Conservation (phyloP, 2,113 vertebrate species). For the Riparia riparia region DNA sequence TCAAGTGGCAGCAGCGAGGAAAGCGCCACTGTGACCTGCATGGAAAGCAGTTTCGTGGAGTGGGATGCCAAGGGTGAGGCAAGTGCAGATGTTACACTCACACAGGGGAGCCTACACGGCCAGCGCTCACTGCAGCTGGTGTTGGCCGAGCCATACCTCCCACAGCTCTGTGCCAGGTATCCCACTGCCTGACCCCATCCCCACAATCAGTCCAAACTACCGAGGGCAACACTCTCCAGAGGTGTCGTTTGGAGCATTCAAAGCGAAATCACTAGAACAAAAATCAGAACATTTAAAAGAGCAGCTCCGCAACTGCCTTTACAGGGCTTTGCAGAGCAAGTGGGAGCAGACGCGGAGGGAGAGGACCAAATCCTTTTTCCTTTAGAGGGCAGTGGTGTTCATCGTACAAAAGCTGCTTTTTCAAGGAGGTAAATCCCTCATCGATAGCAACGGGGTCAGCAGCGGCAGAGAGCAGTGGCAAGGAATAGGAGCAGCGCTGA, state of each 20-base stretch:
- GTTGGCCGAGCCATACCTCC: not conserved
- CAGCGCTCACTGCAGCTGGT: not conserved
- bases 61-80: not conserved
- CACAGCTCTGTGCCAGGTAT: not conserved
- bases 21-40: fast-evolving
- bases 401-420: not conserved
- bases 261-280: not conserved
- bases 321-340: not conserved
- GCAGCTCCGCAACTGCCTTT: not conserved
- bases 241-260: not conserved
- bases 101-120: fast-evolving
- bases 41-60: fast-evolving
- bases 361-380: not conserved
- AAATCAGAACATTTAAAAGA: not conserved
- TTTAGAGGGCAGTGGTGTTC: constrained; percentile 52
- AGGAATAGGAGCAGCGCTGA: not conserved
- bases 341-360: not conserved
- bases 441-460: fast-evolving
- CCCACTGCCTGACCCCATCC: not conserved
- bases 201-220: fast-evolving
- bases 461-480: not conserved
- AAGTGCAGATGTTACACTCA: not conserved
- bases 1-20: not conserved
- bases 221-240: not conserved
- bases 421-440: not conserved